Evolutionary conservation across 2,888 invertebrate genomes (phyloP).

Genomic region (Ochropleura plecta): DNA sequence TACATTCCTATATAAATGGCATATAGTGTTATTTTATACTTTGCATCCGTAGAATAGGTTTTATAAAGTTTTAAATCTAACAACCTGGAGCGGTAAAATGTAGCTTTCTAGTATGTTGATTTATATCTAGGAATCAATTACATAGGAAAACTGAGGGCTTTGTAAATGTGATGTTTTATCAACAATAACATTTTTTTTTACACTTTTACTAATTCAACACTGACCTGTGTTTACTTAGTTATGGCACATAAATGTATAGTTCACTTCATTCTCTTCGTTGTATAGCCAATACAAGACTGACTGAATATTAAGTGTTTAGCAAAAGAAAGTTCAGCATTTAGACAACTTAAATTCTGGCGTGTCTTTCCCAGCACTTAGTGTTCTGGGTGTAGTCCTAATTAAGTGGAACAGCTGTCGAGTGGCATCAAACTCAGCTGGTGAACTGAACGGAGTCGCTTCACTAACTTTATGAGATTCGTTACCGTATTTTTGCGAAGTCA

Average conservation of each 20-base stretch:
- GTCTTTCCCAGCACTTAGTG: neutral
- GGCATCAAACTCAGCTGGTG: conserved; percentile 23
- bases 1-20: conserved; percentile 36
- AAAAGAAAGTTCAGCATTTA: neutral
- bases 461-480: conserved; percentile 23
- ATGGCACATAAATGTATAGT: too few species aligned
- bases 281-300: too few species aligned
- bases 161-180: neutral
- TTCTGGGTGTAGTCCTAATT: conserved; percentile 20
- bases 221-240: too few species aligned
- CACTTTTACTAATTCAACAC: too few species aligned
- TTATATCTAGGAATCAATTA: neutral
- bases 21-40: neutral
- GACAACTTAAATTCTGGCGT: neutral
- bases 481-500: conserved; percentile 3
- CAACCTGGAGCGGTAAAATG: neutral
- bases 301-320: too few species aligned
- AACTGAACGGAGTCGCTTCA: conserved; percentile 10
- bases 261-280: too few species aligned
- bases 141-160: neutral
- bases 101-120: neutral
- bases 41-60: conserved; percentile 5
- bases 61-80: neutral
- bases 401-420: conserved; percentile 43
- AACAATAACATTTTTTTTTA: too few species aligned